Evolutionary conservation across 1,140 invertebrate genomes (phyloP).

Genomic region (Tetragonula clypearis): DNA sequence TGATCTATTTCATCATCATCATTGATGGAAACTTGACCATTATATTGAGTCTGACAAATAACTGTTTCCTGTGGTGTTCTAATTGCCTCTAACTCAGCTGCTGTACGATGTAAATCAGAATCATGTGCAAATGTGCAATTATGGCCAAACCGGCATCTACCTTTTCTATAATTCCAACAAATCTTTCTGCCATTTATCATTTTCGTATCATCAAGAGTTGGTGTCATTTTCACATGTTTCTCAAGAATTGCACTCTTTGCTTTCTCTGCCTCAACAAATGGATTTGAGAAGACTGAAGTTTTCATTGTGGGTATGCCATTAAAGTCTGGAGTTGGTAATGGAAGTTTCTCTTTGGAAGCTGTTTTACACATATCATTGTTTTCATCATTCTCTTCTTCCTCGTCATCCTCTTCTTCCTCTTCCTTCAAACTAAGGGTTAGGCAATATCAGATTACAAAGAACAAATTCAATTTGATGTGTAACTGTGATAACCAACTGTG

Average conservation of each 20-base stretch:
- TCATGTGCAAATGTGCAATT: conserved; percentile 97
- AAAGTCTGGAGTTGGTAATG: conserved; percentile 83
- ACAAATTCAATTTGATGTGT: conserved; percentile 68
- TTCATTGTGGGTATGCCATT: conserved; percentile 77
- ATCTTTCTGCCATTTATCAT: conserved; percentile 94
- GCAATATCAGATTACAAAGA: conserved; percentile 82
- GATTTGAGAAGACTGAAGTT: conserved; percentile 93
- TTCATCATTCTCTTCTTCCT: conserved; percentile 61
- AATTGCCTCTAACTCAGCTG: conserved; percentile 83
- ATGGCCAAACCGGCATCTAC: conserved; percentile 94
- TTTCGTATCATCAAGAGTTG: conserved; percentile 85
- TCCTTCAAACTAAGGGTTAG: conserved; percentile 79
- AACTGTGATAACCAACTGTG: conserved; percentile 51
- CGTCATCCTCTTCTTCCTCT: conserved; percentile 52
- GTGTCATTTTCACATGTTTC: conserved; percentile 96
- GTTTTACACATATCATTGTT: conserved; percentile 59
- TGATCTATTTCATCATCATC: conserved; percentile 83
- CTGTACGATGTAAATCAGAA: conserved; percentile 87
- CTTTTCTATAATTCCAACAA: conserved; percentile 96
- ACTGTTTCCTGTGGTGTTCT: conserved; percentile 81
- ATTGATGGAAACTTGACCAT: conserved; percentile 63
- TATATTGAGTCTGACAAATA: conserved; percentile 79
- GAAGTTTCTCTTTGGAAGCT: conserved; percentile 79
- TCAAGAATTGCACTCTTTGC: conserved; percentile 93
- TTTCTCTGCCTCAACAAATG: conserved; percentile 93